These are phyloP conservation scores for Mus pahari DNA, from an alignment of 2,113 vertebrate genomes.

Conservation along the genomic window DNA sequence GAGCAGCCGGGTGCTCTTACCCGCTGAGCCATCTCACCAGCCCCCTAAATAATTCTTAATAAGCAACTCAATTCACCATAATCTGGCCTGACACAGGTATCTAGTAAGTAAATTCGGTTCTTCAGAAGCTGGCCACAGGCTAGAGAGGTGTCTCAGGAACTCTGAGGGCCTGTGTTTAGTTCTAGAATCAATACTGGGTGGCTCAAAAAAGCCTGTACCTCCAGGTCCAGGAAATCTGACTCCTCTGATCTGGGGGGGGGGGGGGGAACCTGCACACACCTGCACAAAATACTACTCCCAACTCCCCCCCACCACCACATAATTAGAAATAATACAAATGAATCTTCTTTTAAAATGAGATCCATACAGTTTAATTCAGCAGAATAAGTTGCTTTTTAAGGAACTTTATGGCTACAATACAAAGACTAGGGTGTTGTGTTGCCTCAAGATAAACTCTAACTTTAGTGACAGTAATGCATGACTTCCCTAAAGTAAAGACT, in stretches of 20 bases:
- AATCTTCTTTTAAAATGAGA: background rate
- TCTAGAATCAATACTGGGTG: no score
- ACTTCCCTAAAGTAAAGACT: conserved; percentile 49
- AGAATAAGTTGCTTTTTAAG: conserved; percentile 40
- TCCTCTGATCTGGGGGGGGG: background rate
- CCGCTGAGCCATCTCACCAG: no score
- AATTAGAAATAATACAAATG: background rate
- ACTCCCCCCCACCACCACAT: background rate
- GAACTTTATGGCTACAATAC: background rate
- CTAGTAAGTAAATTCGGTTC: conserved; percentile 50
- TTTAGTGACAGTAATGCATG: conserved; percentile 40
- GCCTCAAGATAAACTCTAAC: background rate
- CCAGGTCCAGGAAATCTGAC: background rate
- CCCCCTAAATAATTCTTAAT: conserved; percentile 44
- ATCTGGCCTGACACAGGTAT: conserved; percentile 42
- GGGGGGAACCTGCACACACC: background rate
- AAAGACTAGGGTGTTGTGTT: background rate
- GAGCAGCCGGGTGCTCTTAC: no score
- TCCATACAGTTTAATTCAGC: background rate
- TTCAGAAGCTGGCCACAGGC: conserved; percentile 20
- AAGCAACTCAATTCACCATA: conserved; percentile 21
- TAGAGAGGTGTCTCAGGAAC: background rate
- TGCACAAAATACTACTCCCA: background rate
- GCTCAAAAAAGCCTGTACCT: background rate
- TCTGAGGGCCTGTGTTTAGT: background rate